Evolutionary conservation across 2,888 invertebrate genomes (phyloP), one percentile per base, ranked within the genome.

Genomic region (Acleris literana): DNA sequence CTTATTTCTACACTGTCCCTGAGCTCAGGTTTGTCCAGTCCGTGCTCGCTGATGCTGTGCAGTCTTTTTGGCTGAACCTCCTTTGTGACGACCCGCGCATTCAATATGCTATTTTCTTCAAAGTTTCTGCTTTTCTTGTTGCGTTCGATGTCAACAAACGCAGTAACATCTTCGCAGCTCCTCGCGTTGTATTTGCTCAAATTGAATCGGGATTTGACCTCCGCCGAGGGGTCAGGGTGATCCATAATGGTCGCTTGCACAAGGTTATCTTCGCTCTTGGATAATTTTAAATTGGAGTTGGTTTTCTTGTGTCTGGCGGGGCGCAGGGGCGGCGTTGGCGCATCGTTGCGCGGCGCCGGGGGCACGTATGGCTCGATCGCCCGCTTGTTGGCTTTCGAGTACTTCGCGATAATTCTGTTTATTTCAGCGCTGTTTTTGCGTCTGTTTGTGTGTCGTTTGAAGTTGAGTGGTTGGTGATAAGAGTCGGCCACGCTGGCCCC

Each of bases 321-420:
- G 29, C 86, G 84, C 64, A 78, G 76, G 39, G 91, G 91, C 58
- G 84, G 81, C 71, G 76, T 73, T 65, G 82, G 81, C 44, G 79
- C 74, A 71, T 71, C 70, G 70, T 77, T 77, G 22, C 46, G 57
- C 46, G 57, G 57, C 44, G 79, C 81, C 69, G 79, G 71, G 44
- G 78, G 69, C n/a, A 70, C 73, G 70, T 75, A 73, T 75, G 83
- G 82, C 73, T 87, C 87, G 84, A 84, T 86, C 79, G 88, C 73
- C 80, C 88, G 85, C 82, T 84, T 87, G 76, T 82, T 85, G 71
- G 88, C 85, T 76, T 82, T 88, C 66, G 93, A 92, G 82, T 93
- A 93, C 84, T 93, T 93, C 82, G 92, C 86, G 86, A 92, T 90
- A 85, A 93, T 93, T 89, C 88, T 92, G 79, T 92, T 92, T 82